Evolutionary conservation across 2,113 vertebrate genomes (phyloP), one percentile per base, ranked within the genome.

Genomic region (Etheostoma cragini): DNA sequence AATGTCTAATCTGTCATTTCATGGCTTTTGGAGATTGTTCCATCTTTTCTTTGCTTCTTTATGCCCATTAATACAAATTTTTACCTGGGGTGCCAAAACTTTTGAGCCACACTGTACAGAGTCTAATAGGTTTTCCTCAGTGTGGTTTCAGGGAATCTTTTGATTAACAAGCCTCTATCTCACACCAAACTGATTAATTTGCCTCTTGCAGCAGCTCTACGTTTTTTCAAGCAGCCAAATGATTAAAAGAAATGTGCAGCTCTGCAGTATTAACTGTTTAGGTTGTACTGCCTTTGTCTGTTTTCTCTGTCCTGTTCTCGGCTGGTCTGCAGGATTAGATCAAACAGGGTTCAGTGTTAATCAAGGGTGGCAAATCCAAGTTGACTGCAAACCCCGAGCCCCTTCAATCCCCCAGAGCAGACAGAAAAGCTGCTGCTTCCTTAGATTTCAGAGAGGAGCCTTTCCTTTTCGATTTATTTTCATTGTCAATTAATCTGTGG

Each of bases 291-390:
- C 42, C 7, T 42, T 64, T 73, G 57, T 56, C 56, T 38, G 53
- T 35, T 3, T 26, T 54, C 70, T 72, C 52, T 58, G 56, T 57
- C 63, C 57, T 67, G 75, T 53, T 61, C 42, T n/a, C 1, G 49
- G 71, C 76, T 8, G 13, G 68, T 65, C 73, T 78, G n/a, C 58
- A 38, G 85, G 85, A 83, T 80, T 73, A 83, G 50, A 73, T 56
- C 72, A 14, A 83, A 69, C 72, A n/a, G 33, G 56, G 45, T 80
- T 87, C 63, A 73, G 57, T 65, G 62, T 83, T 83, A 76, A 83
- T 76, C 71, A 76, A 70, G 62, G 22, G 38, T 68, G 80, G 80
- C 80, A 78, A 79, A 82, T 82, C 75, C 66, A 42, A 70, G 79
- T 53, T 5, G 3, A 74, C 58, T 5, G 14, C 66, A 26, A n/a